Base-by-base conservation (phyloP, 2,113 vertebrate species). In the Eclectus roratus region DNA sequence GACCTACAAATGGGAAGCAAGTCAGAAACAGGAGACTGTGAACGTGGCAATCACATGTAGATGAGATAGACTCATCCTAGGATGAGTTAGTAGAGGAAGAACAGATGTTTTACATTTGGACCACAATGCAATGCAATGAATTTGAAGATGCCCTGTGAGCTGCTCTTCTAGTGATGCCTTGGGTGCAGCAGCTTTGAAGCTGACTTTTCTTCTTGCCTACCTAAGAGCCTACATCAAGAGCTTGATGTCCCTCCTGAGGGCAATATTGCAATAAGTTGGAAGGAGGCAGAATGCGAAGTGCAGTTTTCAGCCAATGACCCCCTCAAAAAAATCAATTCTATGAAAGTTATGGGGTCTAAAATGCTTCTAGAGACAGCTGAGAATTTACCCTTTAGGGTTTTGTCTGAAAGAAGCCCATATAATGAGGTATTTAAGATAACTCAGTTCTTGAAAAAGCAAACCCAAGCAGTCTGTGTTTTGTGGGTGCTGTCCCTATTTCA, bases 201-300 rank as follows among this genome's bases (percentile, higher is more conserved):
- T 3, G 1, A 3, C 5, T 19, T 43, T 20, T 41, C 66, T 46
- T 33, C 17, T 70, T 25, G 11, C 5, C 29, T 68, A 1, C 6
- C 7, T 35, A 31, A 60, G 10, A 55, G 15, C 17, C 43, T n/a
- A n/a, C n/a, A 2, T 70, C 29, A 61, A 56, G 35, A 70, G 17
- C 13, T 13, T 29, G 39, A 15, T 71, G 5, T 41, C 43, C 7
- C 24, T 70, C 9, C n/a, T 61, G 11, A 39, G 46, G 47, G 2
- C 21, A 87, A 58, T 33, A 74, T 6, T 80, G 49, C 50, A 80
- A 2, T 58, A 49, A 13, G 7, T 9, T 81, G 27, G 9, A 60
- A 35, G 24, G 18, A 52, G 17, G 21, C 52, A 46, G 61, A 81
- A 29, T 56, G 20, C 9, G 18, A 74, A 11, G 3, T 37, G 9